phyloP scores from a whole-genome alignment of 2,113 vertebrate genomes.

The Heloderma charlesbogerti region DNA sequence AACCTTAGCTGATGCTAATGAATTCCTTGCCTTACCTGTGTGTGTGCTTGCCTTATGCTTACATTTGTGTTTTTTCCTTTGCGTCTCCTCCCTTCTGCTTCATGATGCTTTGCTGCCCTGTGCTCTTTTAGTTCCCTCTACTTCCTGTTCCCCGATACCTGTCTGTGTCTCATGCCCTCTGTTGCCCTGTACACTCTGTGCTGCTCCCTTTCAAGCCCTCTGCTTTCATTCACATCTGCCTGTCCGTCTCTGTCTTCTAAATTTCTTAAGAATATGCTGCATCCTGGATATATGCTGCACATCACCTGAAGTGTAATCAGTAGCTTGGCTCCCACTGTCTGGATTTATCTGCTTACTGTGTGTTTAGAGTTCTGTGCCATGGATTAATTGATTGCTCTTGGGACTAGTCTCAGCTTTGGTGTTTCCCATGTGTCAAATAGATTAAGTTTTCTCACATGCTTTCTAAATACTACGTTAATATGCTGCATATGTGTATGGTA shows the following conservation, averaged over 20 bases:
- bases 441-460: not conserved
- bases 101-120: not conserved
- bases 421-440: not conserved
- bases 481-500: not conserved
- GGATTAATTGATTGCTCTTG: not conserved
- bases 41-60: not conserved
- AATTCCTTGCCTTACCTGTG: not conserved
- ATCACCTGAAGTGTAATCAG: not conserved
- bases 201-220: not conserved
- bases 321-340: not conserved
- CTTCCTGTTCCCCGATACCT: not conserved
- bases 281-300: not conserved
- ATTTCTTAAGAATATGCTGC: not conserved
- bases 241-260: not conserved
- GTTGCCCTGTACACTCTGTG: not conserved
- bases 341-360: not conserved
- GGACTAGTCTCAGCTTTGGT: not conserved
- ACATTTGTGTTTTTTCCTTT: no score
- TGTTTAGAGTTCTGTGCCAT: not conserved
- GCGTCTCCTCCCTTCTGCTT: no score
- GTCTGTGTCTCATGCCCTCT: not conserved
- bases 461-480: not conserved
- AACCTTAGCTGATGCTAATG: not conserved
- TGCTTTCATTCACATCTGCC: not conserved
- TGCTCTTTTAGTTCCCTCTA: not conserved